Evolutionary conservation across 2,797 vertebrate species (phyloP).

Genomic region (Coregonus sp.): DNA sequence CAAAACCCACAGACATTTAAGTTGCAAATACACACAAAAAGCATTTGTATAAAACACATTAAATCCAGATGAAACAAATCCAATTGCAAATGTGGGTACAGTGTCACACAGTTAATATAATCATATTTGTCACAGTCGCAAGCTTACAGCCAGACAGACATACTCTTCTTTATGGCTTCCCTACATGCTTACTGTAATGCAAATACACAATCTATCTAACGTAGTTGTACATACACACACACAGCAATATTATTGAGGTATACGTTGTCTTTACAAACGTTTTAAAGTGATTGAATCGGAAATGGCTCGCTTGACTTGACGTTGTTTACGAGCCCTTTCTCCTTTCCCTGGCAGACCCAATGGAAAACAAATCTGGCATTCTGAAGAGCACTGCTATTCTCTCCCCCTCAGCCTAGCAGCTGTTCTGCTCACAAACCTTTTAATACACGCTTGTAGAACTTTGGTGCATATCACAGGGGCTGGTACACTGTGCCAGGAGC

Average conservation of each 20-base stretch:
- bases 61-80: constrained; percentile 25
- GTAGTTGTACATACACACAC: neutral
- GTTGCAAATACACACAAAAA: neutral
- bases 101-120: constrained; percentile 51
- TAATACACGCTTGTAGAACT: constrained; percentile 57
- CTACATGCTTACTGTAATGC: constrained; percentile 12
- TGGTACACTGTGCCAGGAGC: constrained; percentile 55
- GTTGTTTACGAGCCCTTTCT: constrained; percentile 34
- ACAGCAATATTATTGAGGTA: constrained; percentile 15
- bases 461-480: constrained; percentile 52
- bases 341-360: constrained; percentile 23
- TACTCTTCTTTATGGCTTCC: constrained; percentile 21
- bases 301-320: constrained; percentile 7
- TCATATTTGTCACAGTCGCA: constrained; percentile 39
- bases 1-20: neutral
- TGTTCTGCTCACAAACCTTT: constrained; percentile 62
- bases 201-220: constrained; percentile 13
- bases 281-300: constrained; percentile 22
- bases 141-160: constrained; percentile 8
- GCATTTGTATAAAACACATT: neutral
- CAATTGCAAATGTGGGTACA: constrained; percentile 13
- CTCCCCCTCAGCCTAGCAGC: constrained; percentile 55
- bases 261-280: constrained; percentile 10
- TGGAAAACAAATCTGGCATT: constrained; percentile 18
- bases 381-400: constrained; percentile 29